phyloP scores from a whole-genome alignment of 2,888 invertebrate species.

The Tyria jacobaeae region DNA sequence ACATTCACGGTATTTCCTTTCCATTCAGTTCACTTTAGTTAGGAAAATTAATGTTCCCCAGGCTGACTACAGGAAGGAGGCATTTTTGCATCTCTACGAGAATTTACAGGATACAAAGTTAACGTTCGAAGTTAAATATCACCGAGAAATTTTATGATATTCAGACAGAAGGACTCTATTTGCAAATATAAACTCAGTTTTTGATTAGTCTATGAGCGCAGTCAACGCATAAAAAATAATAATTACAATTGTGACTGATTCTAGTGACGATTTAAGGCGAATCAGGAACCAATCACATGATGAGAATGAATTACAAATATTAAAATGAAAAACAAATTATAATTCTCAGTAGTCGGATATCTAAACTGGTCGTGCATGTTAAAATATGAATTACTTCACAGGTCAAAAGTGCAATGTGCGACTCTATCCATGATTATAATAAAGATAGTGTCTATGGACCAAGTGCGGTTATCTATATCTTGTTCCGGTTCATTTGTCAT shows the following conservation, averaged over 20 bases:
- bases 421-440: constrained; percentile 20
- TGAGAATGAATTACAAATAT: no score
- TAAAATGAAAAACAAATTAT: background rate
- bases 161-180: background rate
- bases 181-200: background rate
- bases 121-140: no score
- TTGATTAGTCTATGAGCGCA: background rate
- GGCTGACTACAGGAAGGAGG: no score
- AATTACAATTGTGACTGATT: no score
- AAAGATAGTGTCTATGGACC: constrained; percentile 16
- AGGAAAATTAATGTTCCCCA: background rate
- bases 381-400: constrained; percentile 14
- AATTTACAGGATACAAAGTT: no score
- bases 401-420: constrained; percentile 23
- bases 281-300: no score
- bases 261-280: no score
- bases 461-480: constrained; percentile 17
- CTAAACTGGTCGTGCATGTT: background rate
- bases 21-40: background rate
- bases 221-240: background rate
- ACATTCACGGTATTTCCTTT: background rate
- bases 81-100: no score
- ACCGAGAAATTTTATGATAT: no score
- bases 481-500: constrained; percentile 29
- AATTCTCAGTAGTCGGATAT: background rate